Conservation (phyloP, 2,888 invertebrate species). For the Linyphia triangularis region DNA sequence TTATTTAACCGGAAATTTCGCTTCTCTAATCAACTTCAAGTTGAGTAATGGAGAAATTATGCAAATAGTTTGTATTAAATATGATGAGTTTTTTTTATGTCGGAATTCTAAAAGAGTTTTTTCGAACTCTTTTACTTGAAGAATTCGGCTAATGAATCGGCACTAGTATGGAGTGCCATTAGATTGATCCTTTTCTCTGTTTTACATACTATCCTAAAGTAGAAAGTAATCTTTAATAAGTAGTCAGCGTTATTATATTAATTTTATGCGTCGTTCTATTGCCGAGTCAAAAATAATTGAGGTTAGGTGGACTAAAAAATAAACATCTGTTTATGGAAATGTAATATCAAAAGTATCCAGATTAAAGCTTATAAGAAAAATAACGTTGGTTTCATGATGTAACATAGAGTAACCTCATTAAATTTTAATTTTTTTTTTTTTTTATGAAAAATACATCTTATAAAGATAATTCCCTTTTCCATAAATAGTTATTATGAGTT, state of each 20-base stretch:
- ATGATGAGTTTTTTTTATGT: conserved; percentile 34
- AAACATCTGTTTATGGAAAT: too few species aligned
- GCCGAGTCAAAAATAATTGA: too few species aligned
- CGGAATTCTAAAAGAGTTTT: conserved; percentile 36
- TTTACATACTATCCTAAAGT: background rate
- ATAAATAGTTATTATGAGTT: too few species aligned
- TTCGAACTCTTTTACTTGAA: conserved; percentile 4
- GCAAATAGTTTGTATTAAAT: conserved; percentile 61
- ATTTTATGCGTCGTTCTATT: too few species aligned
- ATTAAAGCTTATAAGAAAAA: too few species aligned
- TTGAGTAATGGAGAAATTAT: conserved; percentile 67
- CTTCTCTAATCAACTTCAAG: conserved; percentile 51
- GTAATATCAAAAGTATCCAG: too few species aligned
- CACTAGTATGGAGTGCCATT: conserved; percentile 20
- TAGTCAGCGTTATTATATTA: background rate
- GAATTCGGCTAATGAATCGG: conserved; percentile 10
- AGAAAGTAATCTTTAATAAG: conserved; percentile 21
- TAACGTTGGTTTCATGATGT: too few species aligned
- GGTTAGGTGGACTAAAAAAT: too few species aligned
- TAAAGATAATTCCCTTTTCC: too few species aligned
- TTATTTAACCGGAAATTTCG: conserved; percentile 32
- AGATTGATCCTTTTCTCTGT: background rate
- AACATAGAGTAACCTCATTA: too few species aligned
- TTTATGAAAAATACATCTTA: too few species aligned
- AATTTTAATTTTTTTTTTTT: too few species aligned